These are phyloP conservation scores for Huso huso DNA, from an alignment of 2,797 vertebrate genomes.

Conservation along the genomic window DNA sequence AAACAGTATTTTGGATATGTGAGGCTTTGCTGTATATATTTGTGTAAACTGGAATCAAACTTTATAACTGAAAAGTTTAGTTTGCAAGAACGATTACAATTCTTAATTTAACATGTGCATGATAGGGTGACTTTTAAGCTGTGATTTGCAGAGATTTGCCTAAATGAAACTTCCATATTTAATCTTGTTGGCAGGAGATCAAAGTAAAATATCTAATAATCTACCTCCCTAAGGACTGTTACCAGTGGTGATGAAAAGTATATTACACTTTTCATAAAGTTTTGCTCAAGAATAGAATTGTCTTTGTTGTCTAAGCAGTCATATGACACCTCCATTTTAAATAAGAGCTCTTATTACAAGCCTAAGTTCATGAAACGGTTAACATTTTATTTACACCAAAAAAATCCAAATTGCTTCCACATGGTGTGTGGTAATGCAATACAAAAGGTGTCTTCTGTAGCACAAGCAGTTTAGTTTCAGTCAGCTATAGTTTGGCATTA, in stretches of 20 bases:
- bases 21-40: too few species aligned
- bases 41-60: too few species aligned
- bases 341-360: conserved; percentile 38
- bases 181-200: conserved; percentile 43
- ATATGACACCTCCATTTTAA: conserved; percentile 59
- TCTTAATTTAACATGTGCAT: too few species aligned
- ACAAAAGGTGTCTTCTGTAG: conserved; percentile 13
- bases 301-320: conserved; percentile 60
- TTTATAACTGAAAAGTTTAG: too few species aligned
- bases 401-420: conserved; percentile 19
- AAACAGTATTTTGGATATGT: too few species aligned
- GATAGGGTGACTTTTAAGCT: conserved; percentile 26
- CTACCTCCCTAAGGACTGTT: conserved; percentile 35
- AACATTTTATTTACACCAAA: conserved; percentile 10
- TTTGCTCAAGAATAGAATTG: conserved; percentile 48
- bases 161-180: conserved; percentile 45
- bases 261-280: conserved; percentile 42
- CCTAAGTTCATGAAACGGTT: conserved; percentile 48
- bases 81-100: too few species aligned
- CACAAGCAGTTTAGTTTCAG: conserved; percentile 7
- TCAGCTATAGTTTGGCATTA: conserved; percentile 3
- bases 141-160: conserved; percentile 34
- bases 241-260: conserved; percentile 38
- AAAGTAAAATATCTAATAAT: conserved; percentile 43
- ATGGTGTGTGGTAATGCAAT: conserved; percentile 9